These are phyloP conservation scores for Meloidogyne chitwoodi DNA, from an alignment of 1,140 invertebrate genomes.

Conservation along the genomic window DNA sequence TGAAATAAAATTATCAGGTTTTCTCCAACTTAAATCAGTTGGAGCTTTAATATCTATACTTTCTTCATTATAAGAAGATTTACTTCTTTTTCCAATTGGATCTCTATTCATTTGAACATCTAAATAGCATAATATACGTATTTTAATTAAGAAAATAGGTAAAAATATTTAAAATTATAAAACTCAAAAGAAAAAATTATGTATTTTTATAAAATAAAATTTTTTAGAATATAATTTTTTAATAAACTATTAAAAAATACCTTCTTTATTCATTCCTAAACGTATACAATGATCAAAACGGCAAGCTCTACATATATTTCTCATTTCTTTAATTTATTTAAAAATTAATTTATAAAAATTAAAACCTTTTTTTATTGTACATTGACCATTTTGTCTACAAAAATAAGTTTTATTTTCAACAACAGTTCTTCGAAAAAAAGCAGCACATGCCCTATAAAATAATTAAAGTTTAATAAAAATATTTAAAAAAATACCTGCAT, in stretches of 20 bases:
- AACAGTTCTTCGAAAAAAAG: conserved; percentile 45
- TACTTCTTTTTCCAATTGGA: conserved; percentile 34
- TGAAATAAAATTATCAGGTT: background rate
- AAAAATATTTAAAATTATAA: too few relatives aligned
- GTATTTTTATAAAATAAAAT: too few relatives aligned
- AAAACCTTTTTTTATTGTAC: conserved; percentile 38
- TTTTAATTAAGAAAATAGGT: too few relatives aligned
- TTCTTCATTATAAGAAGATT: background rate
- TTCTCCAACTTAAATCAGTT: background rate
- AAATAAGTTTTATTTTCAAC: conserved; percentile 43
- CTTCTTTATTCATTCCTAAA: conserved; percentile 46
- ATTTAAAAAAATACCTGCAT: conserved; percentile 25
- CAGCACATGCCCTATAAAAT: conserved; percentile 38
- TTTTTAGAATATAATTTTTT: background rate
- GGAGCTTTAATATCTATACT: too few relatives aligned
- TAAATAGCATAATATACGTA: conserved; percentile 26
- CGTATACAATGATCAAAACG: conserved; percentile 34
- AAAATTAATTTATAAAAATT: background rate
- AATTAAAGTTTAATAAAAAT: conserved; percentile 18
- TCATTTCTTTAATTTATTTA: conserved; percentile 26
- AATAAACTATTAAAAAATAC: conserved; percentile 10
- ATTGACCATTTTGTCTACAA: conserved; percentile 41
- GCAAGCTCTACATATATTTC: conserved; percentile 47
- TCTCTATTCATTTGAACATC: conserved; percentile 53
- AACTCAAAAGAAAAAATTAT: too few relatives aligned